A percentile compares a stretch with the other conserved stretches of the same genome.
Conservation (phyloP, 1,140 invertebrate genomes). For the Hestina assimilis region DNA sequence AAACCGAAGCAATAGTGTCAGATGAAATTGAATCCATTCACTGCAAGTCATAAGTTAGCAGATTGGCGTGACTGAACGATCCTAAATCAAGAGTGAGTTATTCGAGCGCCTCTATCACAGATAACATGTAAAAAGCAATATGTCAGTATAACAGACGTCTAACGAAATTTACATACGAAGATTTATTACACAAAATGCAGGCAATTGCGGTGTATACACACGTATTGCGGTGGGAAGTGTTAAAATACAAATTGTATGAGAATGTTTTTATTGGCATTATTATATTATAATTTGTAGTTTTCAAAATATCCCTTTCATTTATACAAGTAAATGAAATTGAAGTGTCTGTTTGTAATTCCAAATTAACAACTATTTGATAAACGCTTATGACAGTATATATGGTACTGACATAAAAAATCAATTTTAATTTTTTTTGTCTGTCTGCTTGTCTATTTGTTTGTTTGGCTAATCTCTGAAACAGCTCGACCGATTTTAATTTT, state of each 20-base stretch:
- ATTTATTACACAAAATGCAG: conserved; percentile 11
- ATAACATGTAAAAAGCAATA: conserved; percentile 10
- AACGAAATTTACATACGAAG: conserved; percentile 5
- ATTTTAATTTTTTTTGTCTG: too few relatives aligned
- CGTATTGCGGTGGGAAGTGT: neutral
- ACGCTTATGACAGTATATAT: too few relatives aligned
- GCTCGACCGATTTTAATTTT: too few relatives aligned
- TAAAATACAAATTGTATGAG: neutral
- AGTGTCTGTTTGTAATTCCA: too few relatives aligned
- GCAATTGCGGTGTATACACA: too few relatives aligned
- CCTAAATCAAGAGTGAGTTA: conserved; percentile 17
- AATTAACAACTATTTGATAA: too few relatives aligned
- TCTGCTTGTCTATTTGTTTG: too few relatives aligned
- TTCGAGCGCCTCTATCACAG: conserved; percentile 8
- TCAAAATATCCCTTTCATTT: too few relatives aligned
- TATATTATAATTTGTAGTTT: neutral
- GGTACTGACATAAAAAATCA: too few relatives aligned
- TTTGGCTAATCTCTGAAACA: too few relatives aligned
- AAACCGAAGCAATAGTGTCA: neutral
- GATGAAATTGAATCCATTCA: neutral
- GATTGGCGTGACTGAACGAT: conserved; percentile 5
- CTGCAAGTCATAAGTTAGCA: neutral
- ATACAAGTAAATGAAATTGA: too few relatives aligned
- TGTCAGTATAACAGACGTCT: conserved; percentile 10
- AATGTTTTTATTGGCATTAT: neutral